Evolutionary conservation across 2,113 vertebrate genomes (phyloP).

Genomic region (Laterallus jamaicensis): DNA sequence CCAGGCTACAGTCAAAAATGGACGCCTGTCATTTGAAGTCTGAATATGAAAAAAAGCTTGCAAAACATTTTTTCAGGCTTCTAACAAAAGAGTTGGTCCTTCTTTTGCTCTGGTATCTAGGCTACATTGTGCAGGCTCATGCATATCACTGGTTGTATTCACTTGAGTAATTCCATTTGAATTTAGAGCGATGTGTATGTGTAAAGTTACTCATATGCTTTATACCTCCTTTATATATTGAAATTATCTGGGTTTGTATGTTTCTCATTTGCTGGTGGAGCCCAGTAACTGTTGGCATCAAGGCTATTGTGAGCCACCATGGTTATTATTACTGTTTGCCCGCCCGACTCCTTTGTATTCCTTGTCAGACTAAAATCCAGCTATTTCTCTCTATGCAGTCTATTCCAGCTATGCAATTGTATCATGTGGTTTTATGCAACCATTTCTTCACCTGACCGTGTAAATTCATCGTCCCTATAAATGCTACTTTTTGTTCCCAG

Average conservation of each 20-base stretch:
- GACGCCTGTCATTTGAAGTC: constrained; percentile 24
- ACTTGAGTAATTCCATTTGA: constrained; percentile 69
- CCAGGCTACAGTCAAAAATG: constrained; percentile 22
- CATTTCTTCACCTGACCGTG: constrained; percentile 23
- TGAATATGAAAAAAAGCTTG: constrained; percentile 65
- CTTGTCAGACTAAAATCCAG: constrained; percentile 8
- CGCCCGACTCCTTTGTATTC: constrained; percentile 34
- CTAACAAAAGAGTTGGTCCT: constrained; percentile 59
- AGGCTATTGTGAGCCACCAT: background rate
- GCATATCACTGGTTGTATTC: constrained; percentile 60
- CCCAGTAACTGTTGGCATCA: constrained; percentile 18
- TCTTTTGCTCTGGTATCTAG: constrained; percentile 65
- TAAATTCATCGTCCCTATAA: constrained; percentile 14
- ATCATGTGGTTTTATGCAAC: constrained; percentile 2
- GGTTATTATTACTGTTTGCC: constrained; percentile 11
- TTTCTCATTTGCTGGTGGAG: constrained; percentile 3
- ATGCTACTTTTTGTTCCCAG: background rate
- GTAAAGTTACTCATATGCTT: constrained; percentile 46
- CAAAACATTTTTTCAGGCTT: constrained; percentile 61
- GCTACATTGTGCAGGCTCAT: constrained; percentile 63
- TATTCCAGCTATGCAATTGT: constrained; percentile 26
- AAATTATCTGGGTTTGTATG: constrained; percentile 6
- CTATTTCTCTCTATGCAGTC: background rate
- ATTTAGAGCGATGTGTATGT: constrained; percentile 30
- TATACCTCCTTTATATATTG: constrained; percentile 47